A percentile compares a stretch with the other conserved stretches of the same genome.
phyloP scores from a whole-genome alignment of 92 coral and sea anemone species.

The Zoanthus sansibaricus region DNA sequence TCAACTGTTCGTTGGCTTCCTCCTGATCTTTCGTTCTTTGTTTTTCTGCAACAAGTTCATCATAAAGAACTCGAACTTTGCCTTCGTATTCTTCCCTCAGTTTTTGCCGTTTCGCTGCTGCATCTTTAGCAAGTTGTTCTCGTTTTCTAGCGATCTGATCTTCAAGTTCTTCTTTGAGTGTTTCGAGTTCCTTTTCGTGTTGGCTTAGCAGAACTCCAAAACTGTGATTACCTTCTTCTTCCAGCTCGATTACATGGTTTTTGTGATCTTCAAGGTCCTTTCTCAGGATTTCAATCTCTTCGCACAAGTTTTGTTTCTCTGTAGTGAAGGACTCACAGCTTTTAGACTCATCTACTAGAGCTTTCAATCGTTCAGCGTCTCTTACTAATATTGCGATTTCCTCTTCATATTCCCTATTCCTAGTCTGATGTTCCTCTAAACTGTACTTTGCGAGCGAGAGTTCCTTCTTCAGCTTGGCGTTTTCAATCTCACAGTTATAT shows the following conservation, averaged over 20 bases:
- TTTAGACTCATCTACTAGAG: conserved; percentile 7
- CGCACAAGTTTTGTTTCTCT: conserved; percentile 47
- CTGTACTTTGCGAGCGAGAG: conserved; percentile 51
- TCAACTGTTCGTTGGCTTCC: conserved; percentile 70
- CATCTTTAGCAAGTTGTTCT: conserved; percentile 88
- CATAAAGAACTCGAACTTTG: conserved; percentile 81
- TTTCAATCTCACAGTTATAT: conserved; percentile 71
- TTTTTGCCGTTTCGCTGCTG: conserved; percentile 81
- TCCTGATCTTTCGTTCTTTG: conserved; percentile 69
- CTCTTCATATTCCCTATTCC: conserved; percentile 60
- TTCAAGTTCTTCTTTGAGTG: conserved; percentile 84
- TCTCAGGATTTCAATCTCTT: conserved; percentile 67
- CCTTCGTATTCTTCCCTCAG: conserved; percentile 89
- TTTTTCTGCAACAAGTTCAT: conserved; percentile 84
- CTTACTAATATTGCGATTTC: conserved; percentile 76
- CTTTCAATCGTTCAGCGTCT: conserved; percentile 67
- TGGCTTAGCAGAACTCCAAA: conserved; percentile 90
- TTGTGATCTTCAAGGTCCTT: conserved; percentile 64
- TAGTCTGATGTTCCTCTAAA: conserved; percentile 69
- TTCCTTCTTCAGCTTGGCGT: conserved; percentile 69
- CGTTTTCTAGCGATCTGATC: conserved; percentile 88
- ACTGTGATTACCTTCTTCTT: conserved; percentile 82
- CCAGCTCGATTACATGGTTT: conserved; percentile 67
- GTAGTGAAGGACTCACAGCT: conserved; percentile 46
- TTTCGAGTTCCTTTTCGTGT: conserved; percentile 87